Base-by-base conservation (phyloP, 2,888 invertebrate species). In the Incurvaria masculella region DNA sequence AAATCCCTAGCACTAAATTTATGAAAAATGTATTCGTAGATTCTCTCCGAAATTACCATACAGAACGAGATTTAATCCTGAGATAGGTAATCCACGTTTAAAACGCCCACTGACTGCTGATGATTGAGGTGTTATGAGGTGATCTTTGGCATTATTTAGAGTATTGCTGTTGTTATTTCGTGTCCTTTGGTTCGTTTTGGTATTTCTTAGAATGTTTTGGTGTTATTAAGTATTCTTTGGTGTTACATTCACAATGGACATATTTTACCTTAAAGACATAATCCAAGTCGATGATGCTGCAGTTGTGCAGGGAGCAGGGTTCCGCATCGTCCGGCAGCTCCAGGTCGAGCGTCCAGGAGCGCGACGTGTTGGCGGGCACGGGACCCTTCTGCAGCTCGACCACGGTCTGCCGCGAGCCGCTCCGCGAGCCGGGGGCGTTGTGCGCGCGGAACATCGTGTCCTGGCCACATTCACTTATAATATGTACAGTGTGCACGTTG, bases 271-370 rank as follows among this genome's bases (percentile, higher is more conserved):
- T 80, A 23, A 91, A 66, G 45, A 75, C 72, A 63, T 89, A 88
- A 51, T 83, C 79, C 40, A 89, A 65, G 57, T 87, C 82, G 55
- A 91, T 90, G 51, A 85, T 81, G 23, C 81, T 73, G 61, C 90
- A 91, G 52, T 82, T 75, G 2, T 75, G 65, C 2, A 91, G 64
- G 68, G 88, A 88, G 44, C 85, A 84, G 2, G 88, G 84, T 14
- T 88, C 87, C 56, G 88, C 60, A 6, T 85, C 54, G 57, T 3
- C 11, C 20, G 91, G 90, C 50, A 91, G 78, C 20, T 78, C 79
- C 57, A 91, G 66, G 52, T 81, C 80, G 49, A 87, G 81, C 26
- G 80, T 75, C 80, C 85, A 89, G 55, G 80, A 82, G 21, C 83
- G 79, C 1, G 81, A 82, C 26, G 81, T 81, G 54, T 79, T 71